Evolutionary conservation across 2,797 vertebrate genomes (phyloP).

Genomic region (Aldrovandia affinis): DNA sequence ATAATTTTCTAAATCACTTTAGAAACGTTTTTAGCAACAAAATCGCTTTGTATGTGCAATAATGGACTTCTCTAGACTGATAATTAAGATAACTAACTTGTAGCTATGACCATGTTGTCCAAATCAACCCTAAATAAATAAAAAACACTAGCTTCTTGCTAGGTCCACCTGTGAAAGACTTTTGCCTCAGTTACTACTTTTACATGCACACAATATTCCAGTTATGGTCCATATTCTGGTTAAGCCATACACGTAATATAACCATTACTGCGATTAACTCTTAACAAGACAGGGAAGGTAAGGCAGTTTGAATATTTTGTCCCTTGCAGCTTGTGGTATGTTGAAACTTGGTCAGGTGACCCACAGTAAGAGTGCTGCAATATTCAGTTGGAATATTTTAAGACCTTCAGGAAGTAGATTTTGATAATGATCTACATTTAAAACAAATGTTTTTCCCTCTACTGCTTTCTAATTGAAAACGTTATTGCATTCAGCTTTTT

Average conservation of each 20-base stretch:
- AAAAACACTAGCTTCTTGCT: neutral
- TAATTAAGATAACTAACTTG: no score
- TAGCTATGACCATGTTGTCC: no score
- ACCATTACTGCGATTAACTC: neutral
- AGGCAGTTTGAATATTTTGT: neutral
- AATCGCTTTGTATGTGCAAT: no score
- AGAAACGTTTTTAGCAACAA: no score
- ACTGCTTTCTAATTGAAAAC: neutral
- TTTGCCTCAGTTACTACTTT: no score
- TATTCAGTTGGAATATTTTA: neutral
- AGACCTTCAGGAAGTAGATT: neutral
- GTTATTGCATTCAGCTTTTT: neutral
- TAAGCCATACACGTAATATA: neutral
- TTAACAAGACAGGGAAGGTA: neutral
- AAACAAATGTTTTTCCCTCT: neutral
- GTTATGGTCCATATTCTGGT: no score
- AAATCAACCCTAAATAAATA: no score
- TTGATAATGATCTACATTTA: neutral
- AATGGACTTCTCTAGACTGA: no score
- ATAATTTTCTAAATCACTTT: no score
- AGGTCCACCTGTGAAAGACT: no score
- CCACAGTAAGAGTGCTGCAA: neutral
- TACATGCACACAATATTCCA: no score
- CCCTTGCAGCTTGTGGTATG: neutral
- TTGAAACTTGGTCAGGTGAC: neutral